Percentiles rank a stretch among this genome's conserved stretches.
phyloP scores from a whole-genome alignment of 1,140 invertebrate genomes.

The Ceratosolen solmsi region DNA sequence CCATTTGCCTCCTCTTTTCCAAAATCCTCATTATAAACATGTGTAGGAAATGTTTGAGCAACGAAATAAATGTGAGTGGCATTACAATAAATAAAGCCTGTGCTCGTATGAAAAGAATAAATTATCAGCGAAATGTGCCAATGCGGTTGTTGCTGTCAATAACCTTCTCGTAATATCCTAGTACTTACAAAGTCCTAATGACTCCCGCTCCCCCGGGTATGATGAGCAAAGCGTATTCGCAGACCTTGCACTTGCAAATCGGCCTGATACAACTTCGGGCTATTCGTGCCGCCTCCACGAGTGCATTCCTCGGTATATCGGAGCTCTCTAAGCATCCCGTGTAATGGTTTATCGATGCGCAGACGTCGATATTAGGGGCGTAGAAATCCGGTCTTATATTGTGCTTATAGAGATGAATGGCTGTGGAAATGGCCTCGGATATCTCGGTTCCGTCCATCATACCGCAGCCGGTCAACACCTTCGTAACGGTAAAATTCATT shows the following conservation, averaged over 20 bases:
- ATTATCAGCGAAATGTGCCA: no score
- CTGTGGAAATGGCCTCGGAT: constrained; percentile 75
- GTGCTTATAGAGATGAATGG: constrained; percentile 74
- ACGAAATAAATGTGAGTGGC: no score
- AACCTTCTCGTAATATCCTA: no score
- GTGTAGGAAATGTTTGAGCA: no score
- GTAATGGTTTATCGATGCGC: constrained; percentile 75
- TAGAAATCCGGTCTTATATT: constrained; percentile 74
- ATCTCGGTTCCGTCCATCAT: constrained; percentile 78
- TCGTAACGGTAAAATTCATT: no score
- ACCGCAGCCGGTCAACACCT: constrained; percentile 78
- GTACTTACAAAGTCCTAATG: constrained; percentile 77
- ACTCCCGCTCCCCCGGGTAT: constrained; percentile 79
- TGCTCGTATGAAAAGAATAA: no score
- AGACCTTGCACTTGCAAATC: constrained; percentile 70
- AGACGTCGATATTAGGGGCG: constrained; percentile 75
- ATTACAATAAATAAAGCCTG: no score
- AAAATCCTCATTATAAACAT: no score
- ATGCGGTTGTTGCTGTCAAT: no score
- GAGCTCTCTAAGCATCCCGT: constrained; percentile 51
- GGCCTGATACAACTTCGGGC: constrained; percentile 73
- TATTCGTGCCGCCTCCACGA: constrained; percentile 77
- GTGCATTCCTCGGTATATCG: constrained; percentile 74
- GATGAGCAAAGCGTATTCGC: constrained; percentile 73
- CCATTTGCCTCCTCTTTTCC: no score